Percentiles rank a stretch among this genome's conserved stretches.
phyloP scores from a whole-genome alignment of 2,113 vertebrate species.

The Nothobranchius furzeri region DNA sequence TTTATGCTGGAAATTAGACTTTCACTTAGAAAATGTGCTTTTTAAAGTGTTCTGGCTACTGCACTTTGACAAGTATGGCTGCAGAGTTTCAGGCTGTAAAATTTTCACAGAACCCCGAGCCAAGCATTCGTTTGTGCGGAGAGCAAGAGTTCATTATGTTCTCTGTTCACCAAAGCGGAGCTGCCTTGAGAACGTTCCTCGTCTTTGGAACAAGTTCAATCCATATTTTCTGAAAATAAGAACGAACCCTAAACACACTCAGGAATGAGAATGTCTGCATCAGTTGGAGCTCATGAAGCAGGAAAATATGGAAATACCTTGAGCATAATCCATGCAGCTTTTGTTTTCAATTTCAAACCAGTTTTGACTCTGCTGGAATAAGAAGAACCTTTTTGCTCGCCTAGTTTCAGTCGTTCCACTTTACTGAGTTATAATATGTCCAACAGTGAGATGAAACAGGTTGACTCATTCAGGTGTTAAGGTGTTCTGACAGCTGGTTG shows the following conservation, averaged over 20 bases:
- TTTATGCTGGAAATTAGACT: conserved; percentile 5
- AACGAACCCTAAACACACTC: background rate
- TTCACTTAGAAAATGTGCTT: too few species aligned
- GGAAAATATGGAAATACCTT: conserved; percentile 18
- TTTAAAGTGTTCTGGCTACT: background rate
- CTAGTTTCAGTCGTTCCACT: too few species aligned
- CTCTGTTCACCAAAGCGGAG: conserved; percentile 44
- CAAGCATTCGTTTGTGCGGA: conserved; percentile 19
- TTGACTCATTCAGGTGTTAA: background rate
- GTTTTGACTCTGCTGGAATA: background rate
- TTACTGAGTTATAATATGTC: too few species aligned
- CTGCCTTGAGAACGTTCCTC: conserved; percentile 41
- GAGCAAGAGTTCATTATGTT: background rate
- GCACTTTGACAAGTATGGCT: conserved; percentile 16
- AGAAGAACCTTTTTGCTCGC: background rate
- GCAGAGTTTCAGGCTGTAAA: conserved; percentile 9
- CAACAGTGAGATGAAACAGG: too few species aligned
- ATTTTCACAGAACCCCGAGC: conserved; percentile 8
- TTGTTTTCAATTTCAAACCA: conserved; percentile 34
- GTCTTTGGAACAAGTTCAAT: conserved; percentile 28
- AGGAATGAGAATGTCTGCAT: conserved; percentile 14
- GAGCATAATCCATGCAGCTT: conserved; percentile 21
- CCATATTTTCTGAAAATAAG: conserved; percentile 37
- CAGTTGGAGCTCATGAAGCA: conserved; percentile 16
- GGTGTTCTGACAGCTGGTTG: conserved; percentile 28